Base-by-base conservation (phyloP, 2,888 invertebrate species). In the Horisme vitalbata region DNA sequence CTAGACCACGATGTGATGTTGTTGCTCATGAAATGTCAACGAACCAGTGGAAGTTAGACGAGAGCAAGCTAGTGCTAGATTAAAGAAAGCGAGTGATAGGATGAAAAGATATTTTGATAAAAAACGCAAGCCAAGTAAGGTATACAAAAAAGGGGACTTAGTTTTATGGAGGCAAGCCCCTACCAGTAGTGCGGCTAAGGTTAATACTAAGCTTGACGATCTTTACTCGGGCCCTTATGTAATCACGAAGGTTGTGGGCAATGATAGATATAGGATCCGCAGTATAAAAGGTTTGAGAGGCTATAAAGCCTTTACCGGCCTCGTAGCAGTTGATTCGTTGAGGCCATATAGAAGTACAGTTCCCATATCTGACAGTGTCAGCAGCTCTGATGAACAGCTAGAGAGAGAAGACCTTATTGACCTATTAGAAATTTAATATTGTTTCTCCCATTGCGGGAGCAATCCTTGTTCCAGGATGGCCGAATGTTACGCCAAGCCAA, bases 191-290 rank as follows among this genome's bases (percentile, higher is more conserved):
- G 36, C 15, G 15, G 8, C 32, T 32, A 24, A 8, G 33, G 49
- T 37, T 27, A 62, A 7, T 52, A 61, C 31, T 1, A 32, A 32
- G 11, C 20, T 32, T 11, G 32, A 32, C 20, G 59, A 57, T 27
- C 4, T 61, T 1, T 65, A 57, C 26, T 59, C 61, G 3, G 63
- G 64, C 0, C 64, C 65, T 0, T 66, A 65, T 18, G 34, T 59
- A n/a, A 18, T 64, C 14, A 20, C 11, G 11, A 55, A 59, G 13
- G 60, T 58, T 0, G 12, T 63, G 0, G 58, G 61, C 8, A 66
- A 65, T 37, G 63, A 61, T 28, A 49, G 62, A 46, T 65, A 65
- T 27, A 51, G 34, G 35, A 64, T 65, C 1, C 35, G 58, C 3
- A 63, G 61, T 20, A 55, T 64, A 0, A 63, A 63, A 32, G 64